Evolutionary conservation across 1,140 invertebrate species (phyloP), one percentile per base, ranked within the genome.

Genomic region (Druon quercuslanigerum): DNA sequence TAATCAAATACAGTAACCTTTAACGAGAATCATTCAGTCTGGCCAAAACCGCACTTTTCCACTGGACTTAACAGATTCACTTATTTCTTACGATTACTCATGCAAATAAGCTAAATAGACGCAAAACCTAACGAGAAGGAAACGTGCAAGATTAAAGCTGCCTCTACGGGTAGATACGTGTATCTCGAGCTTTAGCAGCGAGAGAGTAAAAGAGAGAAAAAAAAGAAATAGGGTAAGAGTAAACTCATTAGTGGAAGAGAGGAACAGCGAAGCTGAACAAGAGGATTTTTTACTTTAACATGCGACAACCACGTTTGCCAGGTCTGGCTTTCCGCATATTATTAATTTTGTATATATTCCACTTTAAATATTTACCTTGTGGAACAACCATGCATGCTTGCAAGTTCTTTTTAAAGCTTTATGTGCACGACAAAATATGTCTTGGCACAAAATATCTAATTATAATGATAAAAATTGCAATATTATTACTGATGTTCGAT

Each of bases 331-430:
- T 66, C 33, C 33, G 60, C 60, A 66, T 66, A 66, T 66, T 66
- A 66, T 66, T 66, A 66, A 66, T 66, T 66, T 66, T 66, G 7
- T 66, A 66, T 66, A 46, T 66, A 66, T 46, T 66, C 60, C 25
- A 40, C 60, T 66, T 66, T 40, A 66, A 66, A 66, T 66, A 66
- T 66, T 66, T 66, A 66, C 60, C 25, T 66, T 66, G n/a, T n/a
- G 16, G 25, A 66, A 33, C 60, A 40, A 46, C 33, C 7, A 11
- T 46, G 40, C 40, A 46, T 40, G 60, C 60, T 16, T 33, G 33
- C 60, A 25, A 40, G 25, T 66, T 20, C 60, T 33, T 33, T 33
- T 33, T 33, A 33, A 33, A 5, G 25, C 5, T 5, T 33, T 33
- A 33, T 33, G 4, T 2, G 25, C 25, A 33, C 25, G 25, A 0